Evolutionary conservation across 2,888 invertebrate genomes (phyloP), one percentile per base, ranked within the genome.

Genomic region (Baccha elongata): DNA sequence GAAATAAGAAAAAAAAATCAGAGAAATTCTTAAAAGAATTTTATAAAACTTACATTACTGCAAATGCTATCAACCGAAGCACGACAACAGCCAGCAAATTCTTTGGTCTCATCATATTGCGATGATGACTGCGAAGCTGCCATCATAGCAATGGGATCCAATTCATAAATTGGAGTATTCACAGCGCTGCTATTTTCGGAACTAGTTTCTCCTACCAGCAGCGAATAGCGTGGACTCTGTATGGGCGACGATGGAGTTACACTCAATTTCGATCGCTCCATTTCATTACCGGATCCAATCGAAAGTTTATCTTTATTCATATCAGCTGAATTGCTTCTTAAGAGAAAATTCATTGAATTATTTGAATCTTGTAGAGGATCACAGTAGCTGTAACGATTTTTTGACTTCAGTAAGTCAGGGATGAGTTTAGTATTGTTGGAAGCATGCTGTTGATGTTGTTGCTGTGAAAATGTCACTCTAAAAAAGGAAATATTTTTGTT

Each of bases 101-200:
- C 86, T 85, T 86, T 86, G 85, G 86, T 80, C 74, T 86, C 85
- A 74, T 81, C 81, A 60, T 69, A 72, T 26, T 68, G 68, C 13
- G 84, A 55, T 26, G 76, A 84, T 69, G 84, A 32, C 46, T 80
- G 67, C 32, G 74, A 84, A 10, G 69, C 64, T 87, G 85, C 67
- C 46, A 88, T 68, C 89, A 89, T 89, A 17, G 76, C 69, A 55
- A 89, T 80, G 0, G 90, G 89, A 64, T 91, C 90, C 86, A 90
- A 87, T 76, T 91, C 91, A 81, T 90, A 90, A 42, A 90, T 88
- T 3, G 91, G 91, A 2, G 91, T 91, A 85, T 89, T 91, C 2
- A 90, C 88, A 1, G 91, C 88, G 35, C 90, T 90, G 83, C 91
- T 91, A 64, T 90, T 90, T 72, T 91, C 91, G 1, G 91, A 91